These are phyloP conservation scores for Falco punctatus DNA, from an alignment of 2,113 vertebrate genomes.

Conservation along the genomic window DNA sequence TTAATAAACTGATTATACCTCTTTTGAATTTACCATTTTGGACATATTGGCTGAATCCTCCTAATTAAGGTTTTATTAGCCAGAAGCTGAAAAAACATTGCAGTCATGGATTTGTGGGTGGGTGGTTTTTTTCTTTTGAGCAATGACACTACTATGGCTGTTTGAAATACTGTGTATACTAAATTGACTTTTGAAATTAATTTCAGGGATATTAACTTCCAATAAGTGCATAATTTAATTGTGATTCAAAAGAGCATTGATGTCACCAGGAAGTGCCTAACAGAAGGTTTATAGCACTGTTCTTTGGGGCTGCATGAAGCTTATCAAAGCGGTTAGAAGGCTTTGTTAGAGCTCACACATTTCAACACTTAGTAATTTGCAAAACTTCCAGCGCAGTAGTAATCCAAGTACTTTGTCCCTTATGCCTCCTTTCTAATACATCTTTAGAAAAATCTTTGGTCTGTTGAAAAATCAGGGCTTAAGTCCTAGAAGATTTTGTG, in stretches of 20 bases:
- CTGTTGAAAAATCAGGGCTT: background rate
- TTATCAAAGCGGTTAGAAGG: background rate
- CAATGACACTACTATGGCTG: background rate
- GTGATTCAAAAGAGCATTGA: background rate
- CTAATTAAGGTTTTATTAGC: background rate
- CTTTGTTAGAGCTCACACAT: background rate
- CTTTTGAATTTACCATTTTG: background rate
- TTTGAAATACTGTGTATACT: constrained; percentile 35
- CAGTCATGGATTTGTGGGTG: background rate
- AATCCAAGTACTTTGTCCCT: background rate
- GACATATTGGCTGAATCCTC: background rate
- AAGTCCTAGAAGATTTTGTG: background rate
- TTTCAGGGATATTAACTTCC: constrained; percentile 60
- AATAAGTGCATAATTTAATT: constrained; percentile 50
- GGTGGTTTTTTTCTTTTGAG: background rate
- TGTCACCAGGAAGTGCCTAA: background rate
- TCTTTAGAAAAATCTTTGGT: background rate
- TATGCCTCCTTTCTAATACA: background rate
- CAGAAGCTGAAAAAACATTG: background rate
- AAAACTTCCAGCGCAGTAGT: background rate
- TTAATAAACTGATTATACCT: background rate
- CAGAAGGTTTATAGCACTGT: background rate
- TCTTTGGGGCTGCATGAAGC: background rate
- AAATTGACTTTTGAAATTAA: constrained; percentile 58
- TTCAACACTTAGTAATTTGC: background rate